Base-by-base conservation (phyloP, 1,140 invertebrate species). In the Pachyrhynchus sulphureomaculatus region DNA sequence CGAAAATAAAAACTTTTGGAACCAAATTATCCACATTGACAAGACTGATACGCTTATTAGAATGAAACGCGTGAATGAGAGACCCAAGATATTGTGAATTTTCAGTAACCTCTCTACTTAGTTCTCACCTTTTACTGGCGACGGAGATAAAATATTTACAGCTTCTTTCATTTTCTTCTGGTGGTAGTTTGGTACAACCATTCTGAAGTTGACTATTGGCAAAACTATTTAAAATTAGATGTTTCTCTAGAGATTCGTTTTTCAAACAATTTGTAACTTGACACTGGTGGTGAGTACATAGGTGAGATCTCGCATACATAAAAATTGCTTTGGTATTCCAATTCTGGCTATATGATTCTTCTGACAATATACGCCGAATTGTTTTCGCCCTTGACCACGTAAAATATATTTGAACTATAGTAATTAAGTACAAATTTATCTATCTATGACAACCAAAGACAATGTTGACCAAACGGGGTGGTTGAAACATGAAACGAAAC, bases 371-470 rank as follows among this genome's bases (percentile, higher is more conserved):
- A 47, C 63, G 64, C 42, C 66, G 68, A n/a, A 73, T 63, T 23
- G 47, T 44, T 59, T 67, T 71, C 15, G 73, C 72, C 45, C 68
- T 63, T 63, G 48, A 68, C 72, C 72, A 75, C 72, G 73, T 41
- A 52, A 73, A 72, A 44, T 29, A 24, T 20, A 10, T n/a, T n/a
- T 10, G 29, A 34, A 32, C 13, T 20, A 20, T 21, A 52, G 32
- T n/a, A n/a, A n/a, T n/a, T n/a, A n/a, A n/a, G n/a, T n/a, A n/a
- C n/a, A n/a, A n/a, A n/a, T n/a, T n/a, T n/a, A n/a, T n/a, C n/a
- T n/a, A n/a, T n/a, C n/a, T n/a, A n/a, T n/a, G n/a, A n/a, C n/a
- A n/a, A n/a, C n/a, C n/a, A n/a, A n/a, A n/a, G n/a, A n/a, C n/a
- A n/a, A n/a, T n/a, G n/a, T n/a, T n/a, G n/a, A n/a, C n/a, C n/a